Base-by-base conservation (phyloP, 2,113 vertebrate species). In the Chloroceryle aenea region DNA sequence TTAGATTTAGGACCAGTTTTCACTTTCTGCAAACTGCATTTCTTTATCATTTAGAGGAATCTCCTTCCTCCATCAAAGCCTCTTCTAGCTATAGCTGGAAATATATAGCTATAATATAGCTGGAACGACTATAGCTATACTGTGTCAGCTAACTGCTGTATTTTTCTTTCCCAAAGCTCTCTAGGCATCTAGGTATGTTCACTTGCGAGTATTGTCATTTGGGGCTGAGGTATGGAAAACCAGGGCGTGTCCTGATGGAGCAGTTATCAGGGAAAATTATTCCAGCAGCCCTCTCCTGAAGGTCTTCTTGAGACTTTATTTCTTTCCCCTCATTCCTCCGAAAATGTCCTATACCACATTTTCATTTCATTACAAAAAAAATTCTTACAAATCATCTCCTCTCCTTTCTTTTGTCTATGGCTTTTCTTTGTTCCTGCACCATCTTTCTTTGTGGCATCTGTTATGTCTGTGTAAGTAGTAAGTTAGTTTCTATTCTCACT, bases 401-500 rank as follows among this genome's bases (percentile, higher is more conserved):
- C 7, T 61, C 21, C 42, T 32, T 43, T 34, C 5, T 40, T 23
- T 43, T 45, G 16, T 69, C 20, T 5, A 7, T 62, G 16, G 16
- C 23, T 88, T 92, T 56, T 80, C 76, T 23, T 59, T 45, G 53
- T 52, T 86, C 61, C 82, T 78, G 66, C 79, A 27, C 55, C 30
- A 3, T 93, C 79, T 94, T 82, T 71, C 48, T 88, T 87, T 61
- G 89, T 4, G 5, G 66, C 84, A 6, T 73, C 43, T 38, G 77
- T 94, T 95, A 85, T 50, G 69, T 85, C 90, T 92, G 93, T 94
- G 91, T 94, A 90, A 92, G 93, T 30, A 90, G 94, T 27, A 89
- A 93, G 91, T 77, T 95, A 84, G 90, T 74, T 96, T 78, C 93
- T 90, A 38, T 92, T 96, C 93, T 97, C 96, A 91, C 91, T 96